These are phyloP conservation scores for Tachystola acroxantha DNA, from an alignment of 2,888 invertebrate genomes.

Conservation along the genomic window DNA sequence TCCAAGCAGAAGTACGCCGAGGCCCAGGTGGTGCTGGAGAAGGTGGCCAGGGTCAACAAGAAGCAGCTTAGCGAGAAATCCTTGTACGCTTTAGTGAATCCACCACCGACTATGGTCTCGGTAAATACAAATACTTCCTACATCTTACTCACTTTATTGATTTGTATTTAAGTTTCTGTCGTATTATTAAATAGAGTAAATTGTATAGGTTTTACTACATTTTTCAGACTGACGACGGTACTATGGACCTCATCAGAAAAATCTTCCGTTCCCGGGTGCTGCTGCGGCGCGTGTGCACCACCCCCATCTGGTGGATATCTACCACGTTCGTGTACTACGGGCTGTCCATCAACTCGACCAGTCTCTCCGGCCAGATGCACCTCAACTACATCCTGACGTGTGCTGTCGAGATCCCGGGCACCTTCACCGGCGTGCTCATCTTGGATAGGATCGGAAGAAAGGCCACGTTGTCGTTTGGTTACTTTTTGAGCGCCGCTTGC, in stretches of 20 bases:
- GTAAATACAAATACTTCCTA: no score
- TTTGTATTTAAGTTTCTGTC: no score
- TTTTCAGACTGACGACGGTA: conserved; percentile 1
- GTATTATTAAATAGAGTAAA: no score
- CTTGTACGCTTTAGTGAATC: conserved; percentile 12
- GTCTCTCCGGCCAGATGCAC: conserved; percentile 85
- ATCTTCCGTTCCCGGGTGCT: conserved; percentile 70
- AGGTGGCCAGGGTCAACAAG: conserved; percentile 59
- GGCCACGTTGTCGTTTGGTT: conserved; percentile 76
- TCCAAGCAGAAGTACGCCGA: conserved; percentile 78
- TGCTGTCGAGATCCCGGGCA: conserved; percentile 85
- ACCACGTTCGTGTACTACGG: conserved; percentile 89
- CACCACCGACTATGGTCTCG: no score
- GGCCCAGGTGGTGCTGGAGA: conserved; percentile 73
- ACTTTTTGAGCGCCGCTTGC: conserved; percentile 76
- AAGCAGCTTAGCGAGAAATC: conserved; percentile 18
- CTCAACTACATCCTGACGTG: conserved; percentile 83
- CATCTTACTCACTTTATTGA: no score
- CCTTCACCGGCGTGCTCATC: conserved; percentile 77
- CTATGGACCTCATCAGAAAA: conserved; percentile 33
- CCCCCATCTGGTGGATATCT: conserved; percentile 88
- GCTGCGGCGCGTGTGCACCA: conserved; percentile 77
- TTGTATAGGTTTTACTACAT: no score
- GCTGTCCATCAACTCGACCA: conserved; percentile 86
- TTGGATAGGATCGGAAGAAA: conserved; percentile 81